Percentiles rank a stretch among this genome's conserved stretches.
phyloP scores from a whole-genome alignment of 2,888 invertebrate species.

The Polymixis flavicincta region DNA sequence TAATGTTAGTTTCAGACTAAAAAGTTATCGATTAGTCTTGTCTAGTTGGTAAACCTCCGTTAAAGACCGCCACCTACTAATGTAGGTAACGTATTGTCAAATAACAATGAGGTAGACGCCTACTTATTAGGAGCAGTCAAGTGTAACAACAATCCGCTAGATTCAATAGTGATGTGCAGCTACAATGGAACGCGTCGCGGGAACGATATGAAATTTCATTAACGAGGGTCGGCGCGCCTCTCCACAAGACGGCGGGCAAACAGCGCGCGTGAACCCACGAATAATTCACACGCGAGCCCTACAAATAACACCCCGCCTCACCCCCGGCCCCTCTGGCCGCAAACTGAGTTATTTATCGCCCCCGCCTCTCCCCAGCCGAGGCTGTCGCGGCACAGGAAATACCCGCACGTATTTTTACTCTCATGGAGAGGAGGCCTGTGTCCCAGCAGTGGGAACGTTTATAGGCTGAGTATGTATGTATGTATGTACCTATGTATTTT shows the following conservation, averaged over 20 bases:
- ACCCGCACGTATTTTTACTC: constrained; percentile 89
- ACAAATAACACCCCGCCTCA: constrained; percentile 85
- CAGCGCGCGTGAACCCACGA: constrained; percentile 90
- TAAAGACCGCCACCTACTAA: constrained; percentile 26
- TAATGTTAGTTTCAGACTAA: constrained; percentile 38
- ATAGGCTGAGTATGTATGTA: too few relatives aligned
- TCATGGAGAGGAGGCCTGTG: too few relatives aligned
- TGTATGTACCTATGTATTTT: too few relatives aligned
- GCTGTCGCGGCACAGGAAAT: constrained; percentile 85
- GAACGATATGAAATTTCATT: constrained; percentile 89
- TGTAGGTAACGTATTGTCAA: constrained; percentile 52
- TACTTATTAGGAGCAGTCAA: constrained; percentile 75
- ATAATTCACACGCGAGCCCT: constrained; percentile 91
- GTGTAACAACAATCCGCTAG: constrained; percentile 84
- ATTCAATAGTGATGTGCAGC: constrained; percentile 80
- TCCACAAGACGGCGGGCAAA: constrained; percentile 87
- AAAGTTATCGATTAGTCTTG: constrained; percentile 33
- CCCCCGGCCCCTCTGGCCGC: constrained; percentile 77
- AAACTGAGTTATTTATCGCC: constrained; percentile 90
- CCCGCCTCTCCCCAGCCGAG: constrained; percentile 76
- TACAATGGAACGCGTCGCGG: constrained; percentile 80
- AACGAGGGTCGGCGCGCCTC: constrained; percentile 85
- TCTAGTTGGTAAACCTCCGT: constrained; percentile 35
- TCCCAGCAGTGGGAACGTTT: too few relatives aligned
- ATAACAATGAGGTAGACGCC: constrained; percentile 60